Base-by-base conservation (phyloP, 2,797 vertebrate species). In the Pseudomugil gertrudae region DNA sequence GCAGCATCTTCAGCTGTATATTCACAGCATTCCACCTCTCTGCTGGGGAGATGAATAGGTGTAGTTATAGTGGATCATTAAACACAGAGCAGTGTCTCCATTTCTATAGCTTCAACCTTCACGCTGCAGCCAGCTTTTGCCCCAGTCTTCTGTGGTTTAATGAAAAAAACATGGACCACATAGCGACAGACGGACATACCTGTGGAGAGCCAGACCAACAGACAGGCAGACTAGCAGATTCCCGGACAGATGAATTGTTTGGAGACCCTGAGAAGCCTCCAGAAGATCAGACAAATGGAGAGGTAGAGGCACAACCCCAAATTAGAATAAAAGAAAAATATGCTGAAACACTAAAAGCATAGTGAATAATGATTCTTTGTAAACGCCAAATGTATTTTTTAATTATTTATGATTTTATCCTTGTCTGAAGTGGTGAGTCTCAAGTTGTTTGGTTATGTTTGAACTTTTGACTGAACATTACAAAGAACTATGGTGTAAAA, bases 11-110 rank as follows among this genome's bases (percentile, higher is more conserved):
- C 69, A 68, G 73, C 70, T 56, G 68, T 72, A 76, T 85, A 76
- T 81, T 69, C 70, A 58, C 78, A 66, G 79, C 45, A 38, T 84
- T 83, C 80, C 78, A 59, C 69, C 35, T 69, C 78, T 87, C 69
- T 81, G 78, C 75, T 65, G 48, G 61, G 76, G 84, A 90, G 87
- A 92, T 86, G 87, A 85, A 91, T 90, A 80, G 86, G 70, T 87
- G 70, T 85, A 86, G 85, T 89, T 89, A 89, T 80, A 86, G 77
- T 75, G 84, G 87, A 83, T 89, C 90, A 90, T 91, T 92, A 91
- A 91, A 88, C 89, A 85, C 78, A 38, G 83, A 83, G 84, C 65
- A 54, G 72, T 78, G 76, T 82, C 81, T 86, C 69, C 58, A 66
- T 79, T 83, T 86, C 83, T 89, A 66, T 73, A 77, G 79, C 81